Conservation (phyloP, 2,888 invertebrate genomes). For the Psococerastis gibbosa region DNA sequence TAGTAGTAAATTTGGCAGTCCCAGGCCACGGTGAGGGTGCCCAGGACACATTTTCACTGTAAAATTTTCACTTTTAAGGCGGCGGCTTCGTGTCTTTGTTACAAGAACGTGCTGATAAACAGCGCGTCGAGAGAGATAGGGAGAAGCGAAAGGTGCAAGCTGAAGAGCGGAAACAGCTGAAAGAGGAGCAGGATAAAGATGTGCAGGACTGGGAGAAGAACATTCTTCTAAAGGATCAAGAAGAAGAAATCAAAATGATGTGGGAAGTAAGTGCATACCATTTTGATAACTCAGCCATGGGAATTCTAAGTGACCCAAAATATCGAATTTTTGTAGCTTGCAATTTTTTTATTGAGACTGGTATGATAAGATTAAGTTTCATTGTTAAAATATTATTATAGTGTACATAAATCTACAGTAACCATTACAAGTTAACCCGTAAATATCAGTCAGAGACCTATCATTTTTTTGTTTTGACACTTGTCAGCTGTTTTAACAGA, state of each 20-base stretch:
- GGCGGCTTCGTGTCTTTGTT: constrained; percentile 6
- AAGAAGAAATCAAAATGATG: constrained; percentile 29
- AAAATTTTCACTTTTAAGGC: constrained; percentile 11
- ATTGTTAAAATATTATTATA: no score
- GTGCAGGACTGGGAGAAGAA: constrained; percentile 29
- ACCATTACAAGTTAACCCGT: no score
- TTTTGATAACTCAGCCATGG: background rate
- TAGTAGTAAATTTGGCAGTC: no score
- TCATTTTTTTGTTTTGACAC: no score
- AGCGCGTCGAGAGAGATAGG: constrained; percentile 5
- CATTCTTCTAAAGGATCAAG: constrained; percentile 24
- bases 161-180: constrained; percentile 22
- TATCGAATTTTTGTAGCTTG: background rate
- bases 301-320: background rate
- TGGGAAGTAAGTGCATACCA: constrained; percentile 30
- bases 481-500: no score
- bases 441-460: no score
- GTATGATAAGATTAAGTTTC: no score
- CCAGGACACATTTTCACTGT: no score
- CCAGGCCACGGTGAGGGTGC: no score
- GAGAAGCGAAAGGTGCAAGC: background rate
- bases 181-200: constrained; percentile 26
- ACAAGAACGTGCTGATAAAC: constrained; percentile 5
- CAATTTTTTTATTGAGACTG: constrained; percentile 3
- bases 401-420: no score